Evolutionary conservation across 2,888 invertebrate species (phyloP), one percentile per base, ranked within the genome.

Genomic region (Mylabris sibirica): DNA sequence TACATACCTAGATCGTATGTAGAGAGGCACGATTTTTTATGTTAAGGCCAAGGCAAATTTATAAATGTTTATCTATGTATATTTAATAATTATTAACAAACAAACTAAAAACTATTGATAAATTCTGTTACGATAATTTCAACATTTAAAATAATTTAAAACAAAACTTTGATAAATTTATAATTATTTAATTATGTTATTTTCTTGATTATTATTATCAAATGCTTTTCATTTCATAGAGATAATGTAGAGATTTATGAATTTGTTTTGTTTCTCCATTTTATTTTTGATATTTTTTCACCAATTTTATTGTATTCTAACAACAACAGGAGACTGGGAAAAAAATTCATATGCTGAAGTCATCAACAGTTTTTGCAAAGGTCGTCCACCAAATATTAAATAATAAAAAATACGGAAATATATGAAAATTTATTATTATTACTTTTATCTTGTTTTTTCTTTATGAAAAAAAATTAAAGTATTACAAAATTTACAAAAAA

Each of bases 21-120:
- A 24, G 12, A 24, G 24, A 57, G 57, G 57, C 57, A 57, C 24
- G 57, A 57, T 57, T 57, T 24, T 57, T 57, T 57, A 14, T 57
- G 57, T 57, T 57, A 57, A 57, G 57, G 57, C 57, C 57, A 57
- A 57, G 57, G 57, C 57, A 24, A 57, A 57, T 24, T 57, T 57
- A 57, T 24, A 53, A 44, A 44, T n/a, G n/a, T 44, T 5, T 1
- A 12, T n/a, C n/a, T n/a, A n/a, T n/a, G n/a, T n/a, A n/a, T n/a
- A n/a, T n/a, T n/a, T n/a, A n/a, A n/a, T n/a, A n/a, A n/a, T 38
- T 44, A n/a, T 57, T 24, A 49, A 57, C 24, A 57, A 57, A 57
- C 57, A 57, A 57, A 24, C 24, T 57, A 57, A 57, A 22, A 53
- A 53, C 22, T 22, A 24, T 57, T 57, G 11, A 57, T 57, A 57